Conservation (phyloP, 2,888 invertebrate species). For the Hypolimnas misippus region DNA sequence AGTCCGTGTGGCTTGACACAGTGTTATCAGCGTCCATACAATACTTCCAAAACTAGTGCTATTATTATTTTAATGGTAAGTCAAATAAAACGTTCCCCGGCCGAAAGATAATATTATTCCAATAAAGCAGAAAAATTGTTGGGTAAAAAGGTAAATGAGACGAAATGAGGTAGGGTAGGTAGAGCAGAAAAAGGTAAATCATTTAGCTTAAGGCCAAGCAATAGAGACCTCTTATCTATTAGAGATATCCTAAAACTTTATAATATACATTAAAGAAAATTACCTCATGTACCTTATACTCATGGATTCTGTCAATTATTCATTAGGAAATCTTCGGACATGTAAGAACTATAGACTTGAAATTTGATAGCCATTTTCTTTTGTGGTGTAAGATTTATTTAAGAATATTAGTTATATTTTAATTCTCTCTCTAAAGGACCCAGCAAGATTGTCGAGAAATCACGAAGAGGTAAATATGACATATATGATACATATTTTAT, state of each 20-base stretch:
- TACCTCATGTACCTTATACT: no score
- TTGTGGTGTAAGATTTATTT: no score
- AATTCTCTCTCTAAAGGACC: conserved; percentile 89
- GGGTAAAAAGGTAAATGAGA: conserved; percentile 4
- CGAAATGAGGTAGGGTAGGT: not conserved
- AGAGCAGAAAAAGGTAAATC: conserved; percentile 4
- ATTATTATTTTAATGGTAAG: not conserved
- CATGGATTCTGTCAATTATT: no score
- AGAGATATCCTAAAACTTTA: not conserved
- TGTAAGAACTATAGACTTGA: no score
- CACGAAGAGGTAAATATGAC: conserved; percentile 86
- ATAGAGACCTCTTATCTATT: not conserved
- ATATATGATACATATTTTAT: not conserved
- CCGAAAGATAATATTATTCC: conserved; percentile 1
- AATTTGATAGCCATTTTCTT: no score
- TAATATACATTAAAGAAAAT: no score
- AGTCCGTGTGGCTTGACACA: no score
- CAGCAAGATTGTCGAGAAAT: conserved; percentile 94
- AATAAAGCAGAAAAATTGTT: conserved; percentile 4
- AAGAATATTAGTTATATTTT: conserved; percentile 71
- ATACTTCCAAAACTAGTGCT: not conserved
- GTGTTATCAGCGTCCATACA: no score
- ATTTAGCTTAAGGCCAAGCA: not conserved
- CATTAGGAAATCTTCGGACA: no score
- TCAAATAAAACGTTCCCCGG: not conserved